These are phyloP conservation scores for Neodiprion virginianus DNA, from an alignment of 1,140 invertebrate genomes.

Conservation along the genomic window DNA sequence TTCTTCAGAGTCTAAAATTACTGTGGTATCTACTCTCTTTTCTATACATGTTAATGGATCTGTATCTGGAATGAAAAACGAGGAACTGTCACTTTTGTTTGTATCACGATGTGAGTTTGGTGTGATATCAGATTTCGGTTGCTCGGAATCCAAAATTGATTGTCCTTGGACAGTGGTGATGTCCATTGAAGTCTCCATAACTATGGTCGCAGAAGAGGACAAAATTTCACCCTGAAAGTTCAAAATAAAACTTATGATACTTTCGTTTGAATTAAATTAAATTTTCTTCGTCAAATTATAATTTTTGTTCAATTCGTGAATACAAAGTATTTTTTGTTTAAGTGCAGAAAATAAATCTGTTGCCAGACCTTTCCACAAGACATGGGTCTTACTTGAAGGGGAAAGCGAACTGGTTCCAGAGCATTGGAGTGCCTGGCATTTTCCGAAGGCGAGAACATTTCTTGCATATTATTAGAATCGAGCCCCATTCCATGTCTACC, in stretches of 20 bases:
- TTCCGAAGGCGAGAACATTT: background rate
- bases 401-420: background rate
- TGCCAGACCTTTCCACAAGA: background rate
- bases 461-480: too few species aligned
- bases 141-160: conserved; percentile 8
- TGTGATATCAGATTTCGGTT: background rate
- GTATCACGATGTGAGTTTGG: background rate
- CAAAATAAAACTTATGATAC: too few species aligned
- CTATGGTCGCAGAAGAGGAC: background rate
- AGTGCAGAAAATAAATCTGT: background rate
- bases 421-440: background rate
- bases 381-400: background rate
- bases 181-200: conserved; percentile 1
- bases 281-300: background rate
- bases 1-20: background rate
- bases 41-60: background rate
- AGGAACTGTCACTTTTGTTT: background rate
- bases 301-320: too few species aligned
- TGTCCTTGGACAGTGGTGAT: conserved; percentile 11
- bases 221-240: background rate
- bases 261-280: background rate
- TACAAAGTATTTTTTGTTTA: background rate
- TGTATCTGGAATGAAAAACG: background rate
- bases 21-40: too few species aligned
- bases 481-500: background rate